Evolutionary conservation across 1,140 invertebrate species (phyloP).

Genomic region (Babylonia areolata): DNA sequence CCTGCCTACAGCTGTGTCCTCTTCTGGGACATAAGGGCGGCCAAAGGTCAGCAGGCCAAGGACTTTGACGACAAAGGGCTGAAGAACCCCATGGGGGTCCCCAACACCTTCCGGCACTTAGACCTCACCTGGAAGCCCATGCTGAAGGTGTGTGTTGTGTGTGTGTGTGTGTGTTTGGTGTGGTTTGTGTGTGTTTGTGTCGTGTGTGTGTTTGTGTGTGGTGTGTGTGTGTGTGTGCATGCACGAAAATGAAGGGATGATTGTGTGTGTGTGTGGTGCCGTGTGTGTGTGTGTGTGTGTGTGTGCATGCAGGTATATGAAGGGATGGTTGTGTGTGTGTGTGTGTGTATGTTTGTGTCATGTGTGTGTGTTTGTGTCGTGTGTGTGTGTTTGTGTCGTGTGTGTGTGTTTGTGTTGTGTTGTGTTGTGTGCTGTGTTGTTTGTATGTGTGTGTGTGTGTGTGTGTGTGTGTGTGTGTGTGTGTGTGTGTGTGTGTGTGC

Average conservation of each 20-base stretch:
- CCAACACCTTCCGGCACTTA: slow-evolving; percentile 74
- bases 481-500: neutral
- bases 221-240: neutral
- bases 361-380: neutral
- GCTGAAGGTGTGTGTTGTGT: slow-evolving; percentile 63
- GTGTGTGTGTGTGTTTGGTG: no score
- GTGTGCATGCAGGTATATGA: no score
- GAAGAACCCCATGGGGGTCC: slow-evolving; percentile 66
- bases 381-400: slow-evolving; percentile 1
- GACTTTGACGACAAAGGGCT: slow-evolving; percentile 65
- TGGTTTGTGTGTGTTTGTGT: slow-evolving; percentile 4
- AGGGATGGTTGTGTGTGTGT: slow-evolving; percentile 11
- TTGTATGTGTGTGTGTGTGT: slow-evolving; percentile 8
- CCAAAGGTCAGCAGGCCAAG: slow-evolving; percentile 58
- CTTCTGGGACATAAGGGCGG: slow-evolving; percentile 74
- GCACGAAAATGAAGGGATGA: neutral
- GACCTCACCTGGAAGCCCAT: slow-evolving; percentile 74
- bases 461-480: slow-evolving; percentile 7
- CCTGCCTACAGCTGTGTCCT: slow-evolving; percentile 69
- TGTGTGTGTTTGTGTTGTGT: neutral
- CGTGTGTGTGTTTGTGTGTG: slow-evolving; percentile 4
- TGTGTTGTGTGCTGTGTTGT: neutral
- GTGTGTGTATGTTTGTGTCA: neutral
- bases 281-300: no score
- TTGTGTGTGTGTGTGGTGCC: no score